Percentiles rank a stretch among this genome's conserved stretches.
Conservation (phyloP, 2,113 vertebrate genomes). For the Eonycteris spelaea region DNA sequence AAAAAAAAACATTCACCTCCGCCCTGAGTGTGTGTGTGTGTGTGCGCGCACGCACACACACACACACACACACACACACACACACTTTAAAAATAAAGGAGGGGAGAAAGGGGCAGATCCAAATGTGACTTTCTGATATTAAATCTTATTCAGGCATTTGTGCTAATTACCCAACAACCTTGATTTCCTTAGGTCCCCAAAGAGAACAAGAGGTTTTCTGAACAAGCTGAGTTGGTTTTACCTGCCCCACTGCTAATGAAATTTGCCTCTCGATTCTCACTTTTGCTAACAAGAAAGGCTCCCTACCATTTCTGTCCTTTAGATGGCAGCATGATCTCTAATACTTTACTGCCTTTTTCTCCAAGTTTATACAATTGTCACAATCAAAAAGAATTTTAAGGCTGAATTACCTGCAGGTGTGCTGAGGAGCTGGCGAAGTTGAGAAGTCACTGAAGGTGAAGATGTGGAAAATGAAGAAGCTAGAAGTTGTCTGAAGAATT, state of each 20-base stretch:
- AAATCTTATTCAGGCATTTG: constrained; percentile 18
- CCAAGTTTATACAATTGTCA: not conserved
- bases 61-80: not conserved
- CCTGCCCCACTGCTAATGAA: not conserved
- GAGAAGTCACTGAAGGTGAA: not conserved
- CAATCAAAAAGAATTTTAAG: not conserved
- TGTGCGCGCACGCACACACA: not conserved
- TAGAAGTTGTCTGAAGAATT: not conserved
- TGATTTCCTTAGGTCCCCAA: not conserved
- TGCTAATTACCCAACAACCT: not conserved
- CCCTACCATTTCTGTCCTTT: constrained; percentile 25
- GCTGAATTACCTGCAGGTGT: not conserved
- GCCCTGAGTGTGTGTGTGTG: too few relatives aligned
- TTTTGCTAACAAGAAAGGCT: not conserved
- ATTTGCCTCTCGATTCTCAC: not conserved
- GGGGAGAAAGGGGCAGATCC: not conserved
- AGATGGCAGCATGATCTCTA: constrained; percentile 65
- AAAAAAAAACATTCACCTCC: not conserved
- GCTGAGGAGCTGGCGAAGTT: not conserved
- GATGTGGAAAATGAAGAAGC: not conserved
- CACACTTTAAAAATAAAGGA: not conserved
- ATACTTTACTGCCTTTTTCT: not conserved
- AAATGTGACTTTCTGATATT: not conserved
- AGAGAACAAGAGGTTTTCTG: not conserved
- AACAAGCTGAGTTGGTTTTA: not conserved